phyloP scores from a whole-genome alignment of 2,797 vertebrate genomes.

The Neosilurus hyrtlii region DNA sequence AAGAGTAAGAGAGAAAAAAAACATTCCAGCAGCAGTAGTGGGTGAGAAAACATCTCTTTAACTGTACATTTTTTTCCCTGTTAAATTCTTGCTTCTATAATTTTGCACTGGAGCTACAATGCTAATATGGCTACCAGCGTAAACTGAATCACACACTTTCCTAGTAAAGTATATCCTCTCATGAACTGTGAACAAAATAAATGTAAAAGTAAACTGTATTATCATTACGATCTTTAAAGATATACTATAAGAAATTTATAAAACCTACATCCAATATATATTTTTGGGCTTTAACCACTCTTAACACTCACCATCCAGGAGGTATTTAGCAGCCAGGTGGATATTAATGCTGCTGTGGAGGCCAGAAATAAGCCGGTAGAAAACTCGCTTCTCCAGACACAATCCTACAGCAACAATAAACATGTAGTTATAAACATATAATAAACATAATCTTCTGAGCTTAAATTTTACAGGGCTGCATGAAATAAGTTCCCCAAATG shows the following conservation, averaged over 20 bases:
- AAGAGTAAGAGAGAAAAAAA: neutral
- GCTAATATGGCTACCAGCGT: neutral
- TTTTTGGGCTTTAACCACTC: neutral
- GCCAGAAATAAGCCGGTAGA: constrained; percentile 93
- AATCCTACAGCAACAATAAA: constrained; percentile 67
- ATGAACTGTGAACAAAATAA: neutral
- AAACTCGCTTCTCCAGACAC: constrained; percentile 94
- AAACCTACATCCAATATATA: neutral
- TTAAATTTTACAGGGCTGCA: neutral
- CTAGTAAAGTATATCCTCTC: neutral
- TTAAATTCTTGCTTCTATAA: neutral
- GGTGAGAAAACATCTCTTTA: neutral
- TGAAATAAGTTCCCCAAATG: neutral
- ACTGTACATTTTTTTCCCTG: neutral
- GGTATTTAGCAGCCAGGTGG: constrained; percentile 87
- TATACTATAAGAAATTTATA: neutral
- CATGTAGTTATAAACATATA: no score
- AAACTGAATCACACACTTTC: neutral
- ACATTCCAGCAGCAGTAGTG: neutral
- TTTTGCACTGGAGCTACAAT: neutral
- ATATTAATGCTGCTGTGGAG: constrained; percentile 96
- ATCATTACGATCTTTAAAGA: neutral
- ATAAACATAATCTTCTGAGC: neutral
- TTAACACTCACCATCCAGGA: constrained; percentile 82
- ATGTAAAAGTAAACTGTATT: neutral